These are phyloP conservation scores for Pseudolaguvia tuberculata DNA, from an alignment of 2,113 vertebrate genomes.

Conservation along the genomic window DNA sequence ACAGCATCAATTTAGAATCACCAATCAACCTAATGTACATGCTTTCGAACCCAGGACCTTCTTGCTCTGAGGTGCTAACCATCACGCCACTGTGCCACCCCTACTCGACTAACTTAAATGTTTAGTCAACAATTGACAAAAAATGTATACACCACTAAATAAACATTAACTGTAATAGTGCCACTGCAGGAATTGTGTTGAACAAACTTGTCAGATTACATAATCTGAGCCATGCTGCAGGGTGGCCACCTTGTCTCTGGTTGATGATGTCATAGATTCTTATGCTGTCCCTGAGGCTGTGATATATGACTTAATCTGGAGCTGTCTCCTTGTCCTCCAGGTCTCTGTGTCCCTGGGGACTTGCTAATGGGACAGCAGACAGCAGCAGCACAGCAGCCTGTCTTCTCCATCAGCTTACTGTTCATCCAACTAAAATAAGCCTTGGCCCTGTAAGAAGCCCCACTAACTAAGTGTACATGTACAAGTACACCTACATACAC, in stretches of 20 bases:
- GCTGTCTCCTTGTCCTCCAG: conserved; percentile 69
- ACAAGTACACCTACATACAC: conserved; percentile 21
- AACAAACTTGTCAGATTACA: conserved; percentile 56
- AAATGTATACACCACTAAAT: not conserved
- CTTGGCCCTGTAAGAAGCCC: conserved; percentile 38
- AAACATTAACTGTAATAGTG: not conserved
- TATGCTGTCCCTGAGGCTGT: conserved; percentile 63
- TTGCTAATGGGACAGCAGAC: conserved; percentile 80
- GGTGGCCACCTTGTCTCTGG: conserved; percentile 54
- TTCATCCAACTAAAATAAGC: conserved; percentile 55
- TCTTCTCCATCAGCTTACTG: conserved; percentile 59
- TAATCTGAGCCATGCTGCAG: conserved; percentile 57
- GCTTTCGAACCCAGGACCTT: no score
- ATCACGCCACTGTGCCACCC: not conserved
- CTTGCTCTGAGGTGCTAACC: no score
- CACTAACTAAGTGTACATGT: conserved; percentile 48
- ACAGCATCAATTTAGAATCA: no score
- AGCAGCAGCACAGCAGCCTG: conserved; percentile 59
- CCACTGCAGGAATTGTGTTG: conserved; percentile 2
- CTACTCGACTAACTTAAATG: not conserved
- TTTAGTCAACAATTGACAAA: not conserved
- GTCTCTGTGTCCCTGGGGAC: conserved; percentile 69
- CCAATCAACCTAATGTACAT: no score
- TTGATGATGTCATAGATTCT: conserved; percentile 72
- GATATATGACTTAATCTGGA: conserved; percentile 91